Evolutionary conservation across 23 tunicate species (phyloP), one percentile per base, ranked within the genome.

Genomic region (Botrylloides violaceus): DNA sequence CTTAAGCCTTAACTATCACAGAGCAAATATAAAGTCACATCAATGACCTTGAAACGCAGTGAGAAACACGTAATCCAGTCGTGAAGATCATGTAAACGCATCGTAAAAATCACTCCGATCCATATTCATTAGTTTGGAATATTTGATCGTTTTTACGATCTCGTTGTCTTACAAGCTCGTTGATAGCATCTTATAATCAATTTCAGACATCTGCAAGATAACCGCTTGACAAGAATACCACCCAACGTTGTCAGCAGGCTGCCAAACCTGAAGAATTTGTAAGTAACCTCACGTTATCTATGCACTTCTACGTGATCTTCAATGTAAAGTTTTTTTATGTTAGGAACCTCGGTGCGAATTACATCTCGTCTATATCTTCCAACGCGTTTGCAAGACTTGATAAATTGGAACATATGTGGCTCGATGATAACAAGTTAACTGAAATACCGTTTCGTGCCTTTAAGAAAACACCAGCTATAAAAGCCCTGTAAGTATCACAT

Each of bases 301-400:
- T 12, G 27, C 27, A 60, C 18, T 24, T n/a, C 23, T 18, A 60
- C 27, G 22, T 18, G 27, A 29, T 0, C 65, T 60, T 22, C 65
- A n/a, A 60, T 21, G 22, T 15, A 18, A 20, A 32, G 12, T 33
- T 18, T 30, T 20, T 65, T 9, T 0, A 65, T 63, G 26, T 25
- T 37, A 68, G 74, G 30, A 68, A 68, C 37, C 74, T 68, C 38
- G 74, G 74, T 1, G 74, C 74, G 4, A 68, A 68, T 28, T 68
- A n/a, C 57, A 68, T 68, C 26, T 25, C 27, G 28, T 39, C 36
- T 21, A 68, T 68, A 32, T 68, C 58, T 19, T n/a, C 74, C 15
- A 68, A 68, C 30, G 74, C 74, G 57, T 68, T 68, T 43, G 74
- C 74, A 43, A 68, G 58, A 68, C 74, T 68, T 24, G 74, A 68